A percentile compares a stretch with the other conserved stretches of the same genome.
Conservation (phyloP, 2,113 vertebrate species). For the Macroglossus sobrinus region DNA sequence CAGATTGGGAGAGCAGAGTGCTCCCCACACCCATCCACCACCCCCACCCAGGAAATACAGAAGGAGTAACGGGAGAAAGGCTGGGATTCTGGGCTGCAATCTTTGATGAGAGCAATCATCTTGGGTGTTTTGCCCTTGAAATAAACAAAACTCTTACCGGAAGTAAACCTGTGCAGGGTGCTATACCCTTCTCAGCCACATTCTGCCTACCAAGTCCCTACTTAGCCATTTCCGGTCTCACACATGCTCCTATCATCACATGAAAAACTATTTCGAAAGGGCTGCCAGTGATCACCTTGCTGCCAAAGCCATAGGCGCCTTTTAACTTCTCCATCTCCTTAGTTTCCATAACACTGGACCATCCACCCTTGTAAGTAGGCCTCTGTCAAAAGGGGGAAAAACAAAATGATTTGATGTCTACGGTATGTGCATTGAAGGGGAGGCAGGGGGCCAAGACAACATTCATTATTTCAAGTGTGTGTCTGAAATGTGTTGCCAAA, state of each 20-base stretch:
- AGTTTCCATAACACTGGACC: background rate
- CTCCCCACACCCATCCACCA: background rate
- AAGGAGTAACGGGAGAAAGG: background rate
- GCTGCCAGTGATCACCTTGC: background rate
- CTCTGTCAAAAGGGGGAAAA: background rate
- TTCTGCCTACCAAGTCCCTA: background rate
- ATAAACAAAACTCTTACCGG: background rate
- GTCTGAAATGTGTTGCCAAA: slow-evolving; percentile 49
- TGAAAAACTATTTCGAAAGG: background rate
- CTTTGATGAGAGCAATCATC: background rate
- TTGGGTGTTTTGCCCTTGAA: background rate
- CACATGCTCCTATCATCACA: rapidly evolving
- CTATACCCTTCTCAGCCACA: background rate
- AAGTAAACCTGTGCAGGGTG: background rate
- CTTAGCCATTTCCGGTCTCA: background rate
- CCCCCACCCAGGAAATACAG: background rate
- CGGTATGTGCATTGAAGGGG: background rate
- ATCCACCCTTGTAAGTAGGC: background rate
- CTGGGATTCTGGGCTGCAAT: background rate
- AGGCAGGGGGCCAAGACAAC: background rate
- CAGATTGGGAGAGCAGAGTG: background rate
- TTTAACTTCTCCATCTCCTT: background rate
- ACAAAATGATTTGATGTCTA: background rate
- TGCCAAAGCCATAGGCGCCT: background rate
- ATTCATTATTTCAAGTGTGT: background rate